Conservation (phyloP, 2,113 vertebrate species). For the Carlito syrichta region DNA sequence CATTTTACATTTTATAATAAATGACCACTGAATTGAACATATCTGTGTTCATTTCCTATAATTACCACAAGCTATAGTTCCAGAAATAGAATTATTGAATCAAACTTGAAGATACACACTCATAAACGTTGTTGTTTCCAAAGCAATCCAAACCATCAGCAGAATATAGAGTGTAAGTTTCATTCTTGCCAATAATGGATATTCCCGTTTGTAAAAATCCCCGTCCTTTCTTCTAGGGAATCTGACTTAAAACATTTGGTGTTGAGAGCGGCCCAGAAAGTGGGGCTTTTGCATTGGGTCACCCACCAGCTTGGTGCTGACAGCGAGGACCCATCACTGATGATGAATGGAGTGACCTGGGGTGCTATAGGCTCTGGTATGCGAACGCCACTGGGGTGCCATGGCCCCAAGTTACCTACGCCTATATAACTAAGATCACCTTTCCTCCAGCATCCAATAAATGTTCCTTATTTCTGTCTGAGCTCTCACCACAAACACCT, state of each 20-base stretch:
- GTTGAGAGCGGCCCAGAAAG: background rate
- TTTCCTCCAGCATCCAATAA: background rate
- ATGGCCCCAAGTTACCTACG: background rate
- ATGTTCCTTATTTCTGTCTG: background rate
- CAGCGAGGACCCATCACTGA: background rate
- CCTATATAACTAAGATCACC: no score
- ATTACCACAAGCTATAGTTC: background rate
- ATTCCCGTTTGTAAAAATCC: background rate
- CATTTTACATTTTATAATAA: background rate
- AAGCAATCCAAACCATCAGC: background rate
- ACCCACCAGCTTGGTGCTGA: background rate
- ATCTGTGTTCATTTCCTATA: background rate
- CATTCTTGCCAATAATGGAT: background rate
- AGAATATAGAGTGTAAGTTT: background rate
- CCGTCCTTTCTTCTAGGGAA: background rate
- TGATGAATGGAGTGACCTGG: no score
- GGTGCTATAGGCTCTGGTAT: background rate
- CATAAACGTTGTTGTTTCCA: background rate
- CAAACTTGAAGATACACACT: background rate
- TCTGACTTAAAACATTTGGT: background rate
- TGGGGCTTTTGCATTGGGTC: background rate
- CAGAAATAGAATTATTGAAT: background rate
- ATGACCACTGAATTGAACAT: background rate
- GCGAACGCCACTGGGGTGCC: background rate
- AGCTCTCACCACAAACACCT: background rate